Percentiles rank a stretch among this genome's conserved stretches.
Evolutionary conservation across 2,888 invertebrate species (phyloP).

Genomic region (Parapristionchus giblindavisi): DNA sequence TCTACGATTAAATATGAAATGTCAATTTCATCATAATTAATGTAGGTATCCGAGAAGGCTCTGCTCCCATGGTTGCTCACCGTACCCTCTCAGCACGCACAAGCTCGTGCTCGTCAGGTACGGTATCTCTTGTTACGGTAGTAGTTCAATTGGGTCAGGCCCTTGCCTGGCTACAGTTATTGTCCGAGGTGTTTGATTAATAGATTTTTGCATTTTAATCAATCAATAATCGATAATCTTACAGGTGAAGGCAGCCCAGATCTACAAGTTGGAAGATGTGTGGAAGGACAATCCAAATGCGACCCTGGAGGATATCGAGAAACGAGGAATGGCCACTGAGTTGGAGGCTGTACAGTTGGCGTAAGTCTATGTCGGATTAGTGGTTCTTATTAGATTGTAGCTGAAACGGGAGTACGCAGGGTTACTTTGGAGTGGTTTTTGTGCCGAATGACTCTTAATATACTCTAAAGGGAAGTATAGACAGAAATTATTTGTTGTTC

Average conservation of each 20-base stretch:
- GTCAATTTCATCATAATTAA: neutral
- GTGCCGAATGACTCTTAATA: too few species aligned
- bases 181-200: slow-evolving; percentile 7
- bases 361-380: too few species aligned
- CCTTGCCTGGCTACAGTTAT: too few species aligned
- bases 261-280: slow-evolving; percentile 94
- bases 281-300: slow-evolving; percentile 99
- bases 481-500: too few species aligned
- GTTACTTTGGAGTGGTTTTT: too few species aligned
- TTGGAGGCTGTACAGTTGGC: slow-evolving; percentile 84
- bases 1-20: neutral
- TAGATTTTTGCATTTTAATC: too few species aligned
- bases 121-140: too few species aligned
- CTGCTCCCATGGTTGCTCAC: slow-evolving; percentile 96
- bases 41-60: slow-evolving; percentile 90
- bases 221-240: too few species aligned
- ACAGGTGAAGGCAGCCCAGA: slow-evolving; percentile 95
- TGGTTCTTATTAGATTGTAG: too few species aligned
- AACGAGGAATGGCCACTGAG: slow-evolving; percentile 96
- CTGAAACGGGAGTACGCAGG: too few species aligned
- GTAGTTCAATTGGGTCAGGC: too few species aligned
- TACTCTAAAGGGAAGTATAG: neutral
- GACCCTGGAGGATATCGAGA: slow-evolving; percentile 95
- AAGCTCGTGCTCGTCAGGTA: slow-evolving; percentile 86
- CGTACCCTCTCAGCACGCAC: slow-evolving; percentile 95